phyloP scores from a whole-genome alignment of 2,113 vertebrate genomes.

The Anhinga rufa region DNA sequence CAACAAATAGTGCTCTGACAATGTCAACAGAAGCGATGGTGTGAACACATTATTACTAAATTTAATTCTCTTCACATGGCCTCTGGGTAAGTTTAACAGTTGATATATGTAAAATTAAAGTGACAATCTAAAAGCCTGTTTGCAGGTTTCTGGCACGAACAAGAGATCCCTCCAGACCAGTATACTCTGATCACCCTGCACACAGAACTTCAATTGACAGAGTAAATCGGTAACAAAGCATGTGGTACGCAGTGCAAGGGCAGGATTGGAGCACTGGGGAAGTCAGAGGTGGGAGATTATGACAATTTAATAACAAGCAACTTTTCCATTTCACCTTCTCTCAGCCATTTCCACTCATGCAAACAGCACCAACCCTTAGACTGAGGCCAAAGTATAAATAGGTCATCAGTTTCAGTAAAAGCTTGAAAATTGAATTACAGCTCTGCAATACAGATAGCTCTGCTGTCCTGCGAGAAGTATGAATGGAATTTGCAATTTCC shows the following conservation, averaged over 20 bases:
- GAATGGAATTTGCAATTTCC: background rate
- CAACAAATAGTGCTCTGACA: background rate
- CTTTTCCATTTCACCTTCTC: background rate
- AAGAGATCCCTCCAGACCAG: background rate
- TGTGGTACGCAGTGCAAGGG: rapidly evolving
- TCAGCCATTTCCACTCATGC: background rate
- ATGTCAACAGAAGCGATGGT: rapidly evolving
- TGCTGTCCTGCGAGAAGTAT: background rate
- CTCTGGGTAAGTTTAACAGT: background rate
- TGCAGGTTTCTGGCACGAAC: background rate
- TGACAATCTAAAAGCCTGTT: background rate
- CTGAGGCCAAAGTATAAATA: background rate
- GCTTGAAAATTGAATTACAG: background rate
- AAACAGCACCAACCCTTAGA: background rate
- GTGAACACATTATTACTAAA: background rate
- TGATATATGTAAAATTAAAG: background rate
- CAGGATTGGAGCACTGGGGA: background rate
- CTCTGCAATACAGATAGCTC: background rate
- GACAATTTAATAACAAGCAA: background rate
- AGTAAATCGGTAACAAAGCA: background rate
- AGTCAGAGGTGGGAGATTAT: background rate
- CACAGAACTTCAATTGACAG: background rate
- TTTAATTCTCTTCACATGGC: background rate
- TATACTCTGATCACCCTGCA: background rate
- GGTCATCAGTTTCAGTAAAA: background rate